phyloP scores from a whole-genome alignment of 30 jellyfish, hydroid and myxozoan genomes.

The Turritopsis rubra region DNA sequence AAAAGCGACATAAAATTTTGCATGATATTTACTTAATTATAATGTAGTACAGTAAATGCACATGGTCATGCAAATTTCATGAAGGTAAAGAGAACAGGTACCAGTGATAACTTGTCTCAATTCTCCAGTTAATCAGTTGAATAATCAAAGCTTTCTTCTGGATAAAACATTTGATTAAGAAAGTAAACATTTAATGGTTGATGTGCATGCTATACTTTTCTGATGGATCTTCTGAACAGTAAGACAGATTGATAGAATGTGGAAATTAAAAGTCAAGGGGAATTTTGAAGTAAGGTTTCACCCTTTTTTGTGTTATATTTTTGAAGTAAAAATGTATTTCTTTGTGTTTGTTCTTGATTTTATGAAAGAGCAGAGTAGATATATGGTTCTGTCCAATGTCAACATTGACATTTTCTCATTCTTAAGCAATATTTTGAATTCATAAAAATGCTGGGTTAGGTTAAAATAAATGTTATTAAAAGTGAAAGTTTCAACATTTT shows the following conservation, averaged over 20 bases:
- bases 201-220: neutral
- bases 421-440: neutral
- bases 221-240: neutral
- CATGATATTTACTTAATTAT: neutral
- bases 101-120: neutral
- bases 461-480: no score
- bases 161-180: neutral
- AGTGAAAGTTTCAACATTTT: neutral
- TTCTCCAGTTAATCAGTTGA: neutral
- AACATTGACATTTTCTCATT: neutral
- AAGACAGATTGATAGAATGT: neutral
- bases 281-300: constrained; percentile 2
- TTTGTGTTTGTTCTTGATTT: neutral
- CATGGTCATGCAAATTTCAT: neutral
- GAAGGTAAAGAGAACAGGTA: neutral
- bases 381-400: neutral
- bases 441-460: no score
- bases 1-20: neutral
- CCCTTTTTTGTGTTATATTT: neutral
- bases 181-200: neutral
- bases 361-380: neutral
- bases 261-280: constrained; percentile 11
- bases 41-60: neutral
- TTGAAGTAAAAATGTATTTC: no score
- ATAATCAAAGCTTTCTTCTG: neutral